A percentile compares a stretch with the other conserved stretches of the same genome.
Evolutionary conservation across 2,797 vertebrate genomes (phyloP).

Genomic region (Scarus forsteni): DNA sequence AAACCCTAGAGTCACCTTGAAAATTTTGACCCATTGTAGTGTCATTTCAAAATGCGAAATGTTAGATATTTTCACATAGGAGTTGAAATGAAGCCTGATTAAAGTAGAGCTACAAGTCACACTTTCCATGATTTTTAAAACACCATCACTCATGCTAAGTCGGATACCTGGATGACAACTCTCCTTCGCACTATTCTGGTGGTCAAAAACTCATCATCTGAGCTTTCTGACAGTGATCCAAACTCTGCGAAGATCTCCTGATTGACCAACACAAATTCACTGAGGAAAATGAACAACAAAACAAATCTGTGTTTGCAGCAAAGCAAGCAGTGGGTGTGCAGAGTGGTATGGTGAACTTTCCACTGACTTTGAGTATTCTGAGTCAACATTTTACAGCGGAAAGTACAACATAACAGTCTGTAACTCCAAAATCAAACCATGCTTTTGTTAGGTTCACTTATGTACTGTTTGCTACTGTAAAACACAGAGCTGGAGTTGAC

Average conservation of each 20-base stretch:
- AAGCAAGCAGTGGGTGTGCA: slow-evolving; percentile 53
- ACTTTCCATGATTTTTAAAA: slow-evolving; percentile 41
- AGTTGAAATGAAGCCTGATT: slow-evolving; percentile 30
- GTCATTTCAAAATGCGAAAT: slow-evolving; percentile 19
- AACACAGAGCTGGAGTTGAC: slow-evolving; percentile 7
- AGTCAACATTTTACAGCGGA: slow-evolving; percentile 23
- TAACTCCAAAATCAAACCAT: slow-evolving; percentile 54
- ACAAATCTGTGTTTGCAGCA: slow-evolving; percentile 39
- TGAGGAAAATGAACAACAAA: slow-evolving; percentile 30
- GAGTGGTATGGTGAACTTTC: slow-evolving; percentile 68
- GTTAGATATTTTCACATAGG: slow-evolving; percentile 11
- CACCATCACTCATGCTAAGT: slow-evolving; percentile 42
- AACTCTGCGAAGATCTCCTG: slow-evolving; percentile 90
- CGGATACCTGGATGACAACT: slow-evolving; percentile 93
- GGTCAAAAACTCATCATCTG: slow-evolving; percentile 92
- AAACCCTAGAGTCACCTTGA: slow-evolving; percentile 8
- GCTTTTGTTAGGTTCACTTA: slow-evolving; percentile 33
- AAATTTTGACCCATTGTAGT: slow-evolving; percentile 18
- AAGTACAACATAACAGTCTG: slow-evolving; percentile 66
- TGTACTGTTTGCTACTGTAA: slow-evolving; percentile 3
- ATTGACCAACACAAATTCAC: slow-evolving; percentile 82
- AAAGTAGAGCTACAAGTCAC: slow-evolving; percentile 31
- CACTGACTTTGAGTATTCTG: slow-evolving; percentile 20
- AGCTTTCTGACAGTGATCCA: slow-evolving; percentile 89
- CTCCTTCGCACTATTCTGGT: slow-evolving; percentile 93